A percentile compares a stretch with the other conserved stretches of the same genome.
Conservation (phyloP, 1,140 invertebrate genomes). For the Sinella curviseta region DNA sequence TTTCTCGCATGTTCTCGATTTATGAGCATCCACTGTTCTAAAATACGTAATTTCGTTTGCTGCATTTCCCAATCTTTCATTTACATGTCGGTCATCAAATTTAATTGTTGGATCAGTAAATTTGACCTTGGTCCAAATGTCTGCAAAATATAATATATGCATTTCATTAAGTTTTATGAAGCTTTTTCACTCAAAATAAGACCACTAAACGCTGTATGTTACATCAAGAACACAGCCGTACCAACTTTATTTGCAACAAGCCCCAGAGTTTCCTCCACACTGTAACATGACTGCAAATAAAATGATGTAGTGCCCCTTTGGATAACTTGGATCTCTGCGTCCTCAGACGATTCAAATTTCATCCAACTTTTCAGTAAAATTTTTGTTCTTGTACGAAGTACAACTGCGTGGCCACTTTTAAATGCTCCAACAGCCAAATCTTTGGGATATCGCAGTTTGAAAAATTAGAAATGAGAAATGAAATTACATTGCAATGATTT, state of each 20-base stretch:
- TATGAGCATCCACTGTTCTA: not conserved
- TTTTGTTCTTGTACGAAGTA: not conserved
- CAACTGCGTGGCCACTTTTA: not conserved
- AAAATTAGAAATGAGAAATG: no score
- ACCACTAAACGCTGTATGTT: no score
- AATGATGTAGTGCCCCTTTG: not conserved
- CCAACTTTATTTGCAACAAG: not conserved
- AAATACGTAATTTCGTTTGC: not conserved
- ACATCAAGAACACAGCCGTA: not conserved
- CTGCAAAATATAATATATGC: not conserved
- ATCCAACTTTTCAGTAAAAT: not conserved
- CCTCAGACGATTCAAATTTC: not conserved
- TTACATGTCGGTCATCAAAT: not conserved
- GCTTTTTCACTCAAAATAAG: no score
- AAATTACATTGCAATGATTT: no score
- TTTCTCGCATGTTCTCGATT: not conserved
- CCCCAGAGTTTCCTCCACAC: not conserved
- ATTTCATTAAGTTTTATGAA: not conserved
- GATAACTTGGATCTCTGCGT: not conserved
- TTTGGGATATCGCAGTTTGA: no score
- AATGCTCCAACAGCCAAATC: slow-evolving; percentile 20
- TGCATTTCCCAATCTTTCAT: not conserved
- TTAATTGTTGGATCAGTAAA: not conserved
- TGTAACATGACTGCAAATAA: not conserved
- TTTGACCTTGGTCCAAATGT: not conserved